Percentiles rank a stretch among this genome's conserved stretches.
Evolutionary conservation across 2,888 invertebrate genomes (phyloP).

Genomic region (Parasteatoda lunata): DNA sequence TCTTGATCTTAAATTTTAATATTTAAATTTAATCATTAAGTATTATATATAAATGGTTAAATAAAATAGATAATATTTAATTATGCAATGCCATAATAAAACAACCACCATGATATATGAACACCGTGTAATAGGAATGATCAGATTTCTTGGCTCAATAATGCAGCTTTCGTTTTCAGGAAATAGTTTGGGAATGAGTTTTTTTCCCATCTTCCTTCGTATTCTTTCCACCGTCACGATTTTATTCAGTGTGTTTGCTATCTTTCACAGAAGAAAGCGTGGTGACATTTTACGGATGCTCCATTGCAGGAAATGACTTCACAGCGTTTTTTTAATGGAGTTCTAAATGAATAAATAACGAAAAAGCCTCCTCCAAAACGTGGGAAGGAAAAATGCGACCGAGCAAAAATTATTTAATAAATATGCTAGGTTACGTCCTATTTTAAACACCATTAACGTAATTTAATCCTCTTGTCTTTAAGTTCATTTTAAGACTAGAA

Average conservation of each 20-base stretch:
- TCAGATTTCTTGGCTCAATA: conserved; percentile 57
- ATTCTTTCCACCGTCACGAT: conserved; percentile 9
- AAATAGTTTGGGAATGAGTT: conserved; percentile 45
- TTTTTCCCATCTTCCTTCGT: neutral
- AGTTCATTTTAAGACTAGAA: neutral
- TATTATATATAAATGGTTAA: no score
- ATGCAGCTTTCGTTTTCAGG: conserved; percentile 28
- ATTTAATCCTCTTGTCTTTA: neutral
- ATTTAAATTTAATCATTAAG: no score
- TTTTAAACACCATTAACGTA: neutral
- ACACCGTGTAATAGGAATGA: no score
- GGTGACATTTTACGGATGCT: conserved; percentile 22
- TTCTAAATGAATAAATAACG: neutral
- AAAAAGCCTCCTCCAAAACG: neutral
- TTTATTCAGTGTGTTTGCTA: conserved; percentile 30
- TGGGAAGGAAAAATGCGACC: conserved; percentile 1
- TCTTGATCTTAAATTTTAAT: no score
- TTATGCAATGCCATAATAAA: no score
- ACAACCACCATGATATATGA: no score
- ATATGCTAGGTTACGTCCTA: conserved; percentile 7
- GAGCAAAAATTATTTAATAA: neutral
- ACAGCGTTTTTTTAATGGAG: conserved; percentile 26
- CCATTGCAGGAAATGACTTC: conserved; percentile 31
- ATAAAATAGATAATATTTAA: no score
- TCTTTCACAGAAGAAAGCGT: conserved; percentile 24